Evolutionary conservation across 37 sponge, comb jelly and placozoan genomes (phyloP), one percentile per base, ranked within the genome.

Genomic region (Dysidea cf. avara): DNA sequence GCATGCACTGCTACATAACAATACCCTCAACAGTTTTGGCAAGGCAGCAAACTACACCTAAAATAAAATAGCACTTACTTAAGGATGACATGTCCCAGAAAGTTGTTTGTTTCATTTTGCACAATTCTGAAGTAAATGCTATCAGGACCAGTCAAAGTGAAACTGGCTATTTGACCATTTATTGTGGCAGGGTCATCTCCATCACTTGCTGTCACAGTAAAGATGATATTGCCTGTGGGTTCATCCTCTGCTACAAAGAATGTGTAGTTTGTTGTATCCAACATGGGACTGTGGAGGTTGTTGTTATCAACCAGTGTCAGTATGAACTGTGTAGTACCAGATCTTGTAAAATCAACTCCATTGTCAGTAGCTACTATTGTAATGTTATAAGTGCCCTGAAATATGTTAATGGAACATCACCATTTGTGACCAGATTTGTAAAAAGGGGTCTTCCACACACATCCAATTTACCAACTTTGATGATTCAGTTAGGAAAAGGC

Each of bases 291-390:
- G 55, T 68, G 69, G 46, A 66, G 56, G 69, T 94, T 90, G 64
- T 94, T 81, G 12, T 73, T 66, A 20, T 82, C 72, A 18, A 79
- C 36, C 14, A 86, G 78, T 16, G 54, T 53, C 7, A 94, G 75
- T 3, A 60, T 81, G 20, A 89, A 79, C 13, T 32, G 35, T 25
- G 61, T 83, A 32, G 79, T 43, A 5, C 46, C 37, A 14, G 55
- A 36, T 35, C 39, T 54, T 3, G 75, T 46, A 56, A 66, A 71
- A 20, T 83, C 87, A 5, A 17, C 29, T 0, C 94, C 94, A 22
- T 71, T 69, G 68, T 94, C 94, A 7, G 57, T 60, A 47, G 91
- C 94, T 30, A 76, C 70, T 24, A 94, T 87, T 2, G 53, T 63
- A 24, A 92, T 48, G 12, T 52, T 69, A 50, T 83, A 91, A 2